Base-by-base conservation (phyloP, 1,140 invertebrate genomes). In the Ips nitidus region DNA sequence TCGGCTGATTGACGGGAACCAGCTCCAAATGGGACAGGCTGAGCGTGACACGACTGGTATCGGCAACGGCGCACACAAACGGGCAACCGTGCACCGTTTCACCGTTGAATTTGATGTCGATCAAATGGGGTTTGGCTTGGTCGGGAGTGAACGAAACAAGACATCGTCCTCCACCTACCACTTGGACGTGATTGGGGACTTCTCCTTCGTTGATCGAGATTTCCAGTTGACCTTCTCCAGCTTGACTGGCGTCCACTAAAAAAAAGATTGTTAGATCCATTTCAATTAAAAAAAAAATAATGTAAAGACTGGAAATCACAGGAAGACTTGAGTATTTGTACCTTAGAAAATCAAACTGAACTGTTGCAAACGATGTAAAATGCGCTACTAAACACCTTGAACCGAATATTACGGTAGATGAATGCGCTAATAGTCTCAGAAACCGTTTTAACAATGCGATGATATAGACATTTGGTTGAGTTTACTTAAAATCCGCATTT, bases 61-160 rank as follows among this genome's bases (percentile, higher is more conserved):
- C 91, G 1, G 91, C 88, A 43, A 94, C 90, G 65, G 90, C 86
- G 76, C 92, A 93, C 43, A 91, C 84, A 78, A 96, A 94, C n/a
- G 95, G 94, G 80, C 94, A 96, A 57, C 92, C 93, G 75, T 91
- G 89, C 22, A 99, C 94, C 64, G 94, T 94, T 83, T 97, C 93
- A 55, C 94, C 94, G 82, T 99, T 99, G 82, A 99, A 99, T 83
- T 96, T 98, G 69, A 99, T 98, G 82, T 98, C 96, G 75, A 99
- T 97, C 72, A 92, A 87, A 83, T 99, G 97, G 40, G 93, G 87
- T 74, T 95, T 95, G 4, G 92, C 86, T 67, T 91, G 87, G 79
- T 98, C 95, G 22, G 98, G 97, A 7, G 95, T 93, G 82, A 99
- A 99, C 57, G 93, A 97, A 5, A 98, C 95, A 40, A 98, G 86